Evolutionary conservation across 2,797 vertebrate species (phyloP).

Genomic region (Phrynocephalus forsythii): DNA sequence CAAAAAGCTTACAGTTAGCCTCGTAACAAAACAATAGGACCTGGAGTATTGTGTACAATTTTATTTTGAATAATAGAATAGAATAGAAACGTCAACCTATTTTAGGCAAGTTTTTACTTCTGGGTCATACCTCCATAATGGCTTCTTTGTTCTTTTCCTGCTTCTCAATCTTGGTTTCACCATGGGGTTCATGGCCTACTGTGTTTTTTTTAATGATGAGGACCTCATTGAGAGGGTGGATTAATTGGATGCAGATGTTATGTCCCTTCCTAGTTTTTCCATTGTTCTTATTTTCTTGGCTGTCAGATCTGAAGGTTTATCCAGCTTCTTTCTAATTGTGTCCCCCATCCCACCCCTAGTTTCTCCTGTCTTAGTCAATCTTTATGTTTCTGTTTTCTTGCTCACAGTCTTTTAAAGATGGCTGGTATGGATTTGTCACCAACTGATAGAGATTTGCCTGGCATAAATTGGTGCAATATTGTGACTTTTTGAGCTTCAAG

Average conservation of each 20-base stretch:
- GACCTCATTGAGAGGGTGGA: background rate
- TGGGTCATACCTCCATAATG: too few species aligned
- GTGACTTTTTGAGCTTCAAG: background rate
- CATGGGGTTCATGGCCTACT: too few species aligned
- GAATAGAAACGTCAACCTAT: background rate
- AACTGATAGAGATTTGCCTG: background rate
- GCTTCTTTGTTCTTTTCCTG: background rate
- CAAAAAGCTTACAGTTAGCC: background rate
- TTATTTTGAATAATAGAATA: background rate
- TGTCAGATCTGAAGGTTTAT: conserved; percentile 41
- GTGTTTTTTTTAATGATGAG: too few species aligned
- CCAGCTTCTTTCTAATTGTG: too few species aligned
- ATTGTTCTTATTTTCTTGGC: conserved; percentile 46
- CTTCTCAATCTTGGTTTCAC: background rate
- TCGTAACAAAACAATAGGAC: too few species aligned
- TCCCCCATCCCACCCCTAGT: too few species aligned
- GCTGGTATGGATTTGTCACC: background rate
- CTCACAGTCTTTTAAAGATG: background rate
- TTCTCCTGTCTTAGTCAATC: too few species aligned
- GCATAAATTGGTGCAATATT: background rate
- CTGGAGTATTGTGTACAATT: too few species aligned
- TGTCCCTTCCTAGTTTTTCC: conserved; percentile 43
- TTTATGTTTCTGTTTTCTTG: too few species aligned
- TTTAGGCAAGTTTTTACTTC: too few species aligned
- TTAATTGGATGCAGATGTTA: conserved; percentile 13